These are phyloP conservation scores for Atopsyche davidsoni DNA, from an alignment of 1,140 invertebrate genomes.

Conservation along the genomic window DNA sequence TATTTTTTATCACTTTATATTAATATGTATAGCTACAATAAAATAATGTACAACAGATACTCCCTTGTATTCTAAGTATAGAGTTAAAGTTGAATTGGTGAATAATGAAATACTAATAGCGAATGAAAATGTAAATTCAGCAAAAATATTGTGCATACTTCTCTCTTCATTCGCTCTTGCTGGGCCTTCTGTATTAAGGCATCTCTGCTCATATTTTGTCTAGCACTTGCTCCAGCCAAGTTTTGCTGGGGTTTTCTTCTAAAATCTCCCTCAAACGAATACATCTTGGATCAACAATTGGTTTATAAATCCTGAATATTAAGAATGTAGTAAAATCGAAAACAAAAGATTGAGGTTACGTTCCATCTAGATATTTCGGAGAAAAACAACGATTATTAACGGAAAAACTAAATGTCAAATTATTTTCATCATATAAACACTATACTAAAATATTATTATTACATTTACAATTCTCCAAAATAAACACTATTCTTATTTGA, in stretches of 20 bases:
- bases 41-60: no score
- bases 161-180: slow-evolving; percentile 77
- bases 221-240: slow-evolving; percentile 73
- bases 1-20: no score
- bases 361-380: slow-evolving; percentile 12
- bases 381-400: background rate
- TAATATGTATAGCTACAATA: no score
- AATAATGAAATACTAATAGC: slow-evolving; percentile 6
- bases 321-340: background rate
- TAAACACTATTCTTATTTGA: no score
- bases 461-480: no score
- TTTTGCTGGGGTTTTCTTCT: slow-evolving; percentile 82
- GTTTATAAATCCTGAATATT: background rate
- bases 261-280: slow-evolving; percentile 90
- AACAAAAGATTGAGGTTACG: slow-evolving; percentile 16
- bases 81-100: no score
- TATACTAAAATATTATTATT: no score
- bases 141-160: slow-evolving; percentile 49
- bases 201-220: slow-evolving; percentile 66
- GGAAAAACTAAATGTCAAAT: no score
- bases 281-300: slow-evolving; percentile 43
- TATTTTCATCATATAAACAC: no score
- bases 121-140: slow-evolving; percentile 9
- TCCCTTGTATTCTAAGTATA: no score
- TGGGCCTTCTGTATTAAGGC: slow-evolving; percentile 73